Base-by-base conservation (phyloP, 92 coral and sea anemone genomes). In the Epizoanthus illoricatus region DNA sequence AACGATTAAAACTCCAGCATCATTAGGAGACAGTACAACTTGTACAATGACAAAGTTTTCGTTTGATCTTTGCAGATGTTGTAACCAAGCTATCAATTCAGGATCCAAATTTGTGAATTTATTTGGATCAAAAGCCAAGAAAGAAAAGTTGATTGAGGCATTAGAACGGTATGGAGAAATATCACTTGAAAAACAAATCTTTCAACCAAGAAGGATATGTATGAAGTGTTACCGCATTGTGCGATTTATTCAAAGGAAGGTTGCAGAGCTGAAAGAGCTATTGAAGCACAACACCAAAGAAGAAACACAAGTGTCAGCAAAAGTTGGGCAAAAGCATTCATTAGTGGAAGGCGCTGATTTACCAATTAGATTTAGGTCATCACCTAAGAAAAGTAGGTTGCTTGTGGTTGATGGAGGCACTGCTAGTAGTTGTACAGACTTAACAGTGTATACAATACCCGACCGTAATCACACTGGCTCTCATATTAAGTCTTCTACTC, bases 401-500 rank as follows among this genome's bases (percentile, higher is more conserved):
- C 16, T 65, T 12, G 39, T 65, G 8, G 69, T 65, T 20, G 69
- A 65, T 21, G 69, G 69, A 2, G 39, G 69, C 36, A 36, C 24
- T 65, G 36, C 5, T 4, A 23, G 8, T 42, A 65, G 69, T 65
- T 28, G 69, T 4, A 65, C 36, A 23, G 28, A 65, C 17, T 20
- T 65, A 65, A 65, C 69, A 65, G 69, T 65, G 3, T 65, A 65
- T 65, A 65, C 69, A 65, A 65, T 65, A 65, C 69, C 69, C 10
- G 16, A 65, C 15, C 69, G 6, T 36, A 8, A n/a, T 65, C 15
- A 6, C 24, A 5, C 3, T 3, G 5, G 39, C 36, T 11, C 16
- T 65, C 15, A 24, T 4, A 9, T 9, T 9, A 52, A 52, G 56
- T 65, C 69, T 65, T 65, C 69, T 20, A 36, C 69, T 21, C 17